phyloP scores from a whole-genome alignment of 2,797 vertebrate species.

The Acropternis orthonyx region DNA sequence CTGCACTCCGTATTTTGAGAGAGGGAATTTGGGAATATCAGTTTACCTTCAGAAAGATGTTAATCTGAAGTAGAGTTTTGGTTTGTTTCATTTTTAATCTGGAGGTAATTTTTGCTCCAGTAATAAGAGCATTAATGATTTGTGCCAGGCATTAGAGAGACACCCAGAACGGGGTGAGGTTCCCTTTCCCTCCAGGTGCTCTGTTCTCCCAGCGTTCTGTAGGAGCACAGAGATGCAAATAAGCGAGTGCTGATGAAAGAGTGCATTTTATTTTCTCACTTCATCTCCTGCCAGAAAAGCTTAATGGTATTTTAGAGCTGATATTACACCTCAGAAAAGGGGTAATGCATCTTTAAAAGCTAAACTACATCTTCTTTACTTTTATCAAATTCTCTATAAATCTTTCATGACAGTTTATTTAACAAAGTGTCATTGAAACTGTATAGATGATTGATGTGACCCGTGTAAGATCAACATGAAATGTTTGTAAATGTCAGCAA shows the following conservation, averaged over 20 bases:
- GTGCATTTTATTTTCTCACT: slow-evolving; percentile 52
- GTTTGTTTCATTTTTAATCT: not conserved
- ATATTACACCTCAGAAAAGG: slow-evolving; percentile 75
- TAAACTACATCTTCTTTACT: slow-evolving; percentile 83
- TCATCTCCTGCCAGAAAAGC: slow-evolving; percentile 63
- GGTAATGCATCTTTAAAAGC: slow-evolving; percentile 81
- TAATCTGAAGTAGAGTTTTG: not conserved
- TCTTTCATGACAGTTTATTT: slow-evolving; percentile 86
- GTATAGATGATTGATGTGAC: slow-evolving; percentile 83
- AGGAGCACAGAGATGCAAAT: slow-evolving; percentile 56
- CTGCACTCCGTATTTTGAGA: not conserved
- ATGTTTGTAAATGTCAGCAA: slow-evolving; percentile 85
- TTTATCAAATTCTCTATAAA: slow-evolving; percentile 87
- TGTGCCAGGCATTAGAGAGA: not conserved
- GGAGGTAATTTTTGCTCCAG: not conserved
- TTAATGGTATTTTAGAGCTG: slow-evolving; percentile 74
- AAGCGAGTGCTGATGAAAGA: slow-evolving; percentile 16
- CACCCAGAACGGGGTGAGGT: not conserved
- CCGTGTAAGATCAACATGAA: slow-evolving; percentile 82
- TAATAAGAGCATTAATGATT: not conserved
- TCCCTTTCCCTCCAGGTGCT: not conserved
- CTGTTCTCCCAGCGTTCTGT: not conserved
- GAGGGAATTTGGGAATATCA: not conserved
- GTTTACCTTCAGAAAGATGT: not conserved
- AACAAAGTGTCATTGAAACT: slow-evolving; percentile 84